A percentile compares a stretch with the other conserved stretches of the same genome.
These are phyloP conservation scores for Agelastica alni DNA, from an alignment of 2,888 invertebrate species.

Conservation along the genomic window DNA sequence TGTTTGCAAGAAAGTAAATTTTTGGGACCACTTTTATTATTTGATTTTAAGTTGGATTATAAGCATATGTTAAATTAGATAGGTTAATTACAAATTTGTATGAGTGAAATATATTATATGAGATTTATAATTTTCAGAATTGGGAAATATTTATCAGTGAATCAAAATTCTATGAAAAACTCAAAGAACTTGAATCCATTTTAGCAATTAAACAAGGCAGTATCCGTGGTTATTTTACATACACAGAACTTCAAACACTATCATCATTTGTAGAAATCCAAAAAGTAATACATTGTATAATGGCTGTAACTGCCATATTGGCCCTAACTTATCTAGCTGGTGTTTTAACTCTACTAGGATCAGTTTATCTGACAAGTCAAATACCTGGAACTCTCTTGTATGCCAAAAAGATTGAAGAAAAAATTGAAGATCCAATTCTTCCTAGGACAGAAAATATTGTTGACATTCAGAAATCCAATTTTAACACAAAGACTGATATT, in stretches of 20 bases:
- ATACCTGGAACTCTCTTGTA: slow-evolving; percentile 58
- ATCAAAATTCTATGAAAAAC: slow-evolving; percentile 73
- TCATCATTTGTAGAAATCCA: slow-evolving; percentile 58
- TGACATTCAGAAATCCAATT: slow-evolving; percentile 7
- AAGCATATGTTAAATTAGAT: too few species aligned
- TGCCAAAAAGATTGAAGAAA: slow-evolving; percentile 28
- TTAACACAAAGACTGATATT: slow-evolving; percentile 26
- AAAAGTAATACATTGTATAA: slow-evolving; percentile 58
- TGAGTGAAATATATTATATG: slow-evolving; percentile 2
- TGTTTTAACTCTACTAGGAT: slow-evolving; percentile 64
- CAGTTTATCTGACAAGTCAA: slow-evolving; percentile 61
- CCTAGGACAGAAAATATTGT: not conserved
- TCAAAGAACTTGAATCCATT: slow-evolving; percentile 70
- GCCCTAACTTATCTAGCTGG: slow-evolving; percentile 66
- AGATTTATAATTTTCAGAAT: slow-evolving; percentile 71
- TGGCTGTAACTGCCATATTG: slow-evolving; percentile 63
- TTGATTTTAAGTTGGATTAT: too few species aligned
- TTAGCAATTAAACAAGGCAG: slow-evolving; percentile 75
- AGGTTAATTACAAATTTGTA: too few species aligned
- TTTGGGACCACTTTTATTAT: too few species aligned
- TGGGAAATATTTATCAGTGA: slow-evolving; percentile 86
- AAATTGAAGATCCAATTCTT: slow-evolving; percentile 8
- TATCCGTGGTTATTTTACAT: slow-evolving; percentile 80
- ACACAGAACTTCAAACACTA: slow-evolving; percentile 72
- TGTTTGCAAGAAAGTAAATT: too few species aligned